phyloP scores from a whole-genome alignment of 2,113 vertebrate genomes.

The Sardina pilchardus region DNA sequence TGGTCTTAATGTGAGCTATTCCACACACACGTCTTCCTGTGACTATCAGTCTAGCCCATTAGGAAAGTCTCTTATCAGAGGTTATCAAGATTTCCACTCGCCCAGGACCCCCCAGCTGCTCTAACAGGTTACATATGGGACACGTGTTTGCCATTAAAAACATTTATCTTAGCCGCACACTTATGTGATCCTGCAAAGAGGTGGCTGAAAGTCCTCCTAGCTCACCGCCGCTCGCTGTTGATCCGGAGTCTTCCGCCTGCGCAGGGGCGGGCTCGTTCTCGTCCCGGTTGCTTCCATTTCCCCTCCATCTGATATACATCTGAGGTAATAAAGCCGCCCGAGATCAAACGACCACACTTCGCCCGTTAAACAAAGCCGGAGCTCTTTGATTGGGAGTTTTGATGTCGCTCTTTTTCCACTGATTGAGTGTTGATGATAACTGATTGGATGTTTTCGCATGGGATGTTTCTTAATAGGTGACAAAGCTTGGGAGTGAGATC shows the following conservation, averaged over 20 bases:
- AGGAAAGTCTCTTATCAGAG: slow-evolving; percentile 49
- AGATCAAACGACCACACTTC: slow-evolving; percentile 48
- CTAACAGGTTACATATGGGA: slow-evolving; percentile 57
- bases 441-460: slow-evolving; percentile 9
- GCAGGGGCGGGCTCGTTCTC: slow-evolving; percentile 39
- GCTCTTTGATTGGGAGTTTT: slow-evolving; percentile 47
- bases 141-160: slow-evolving; percentile 72
- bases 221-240: slow-evolving; percentile 36
- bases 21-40: slow-evolving; percentile 25
- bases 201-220: slow-evolving; percentile 50
- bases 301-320: slow-evolving; percentile 67
- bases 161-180: slow-evolving; percentile 51
- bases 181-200: slow-evolving; percentile 54
- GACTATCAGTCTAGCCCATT: slow-evolving; percentile 38
- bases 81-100: slow-evolving; percentile 58
- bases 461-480: slow-evolving; percentile 3
- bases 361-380: slow-evolving; percentile 24
- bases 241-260: slow-evolving; percentile 54
- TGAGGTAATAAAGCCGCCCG: slow-evolving; percentile 57
- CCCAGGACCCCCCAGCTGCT: slow-evolving; percentile 50
- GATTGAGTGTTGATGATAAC: slow-evolving; percentile 42
- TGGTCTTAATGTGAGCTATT: not conserved
- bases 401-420: slow-evolving; percentile 24
- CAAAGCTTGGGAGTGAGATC: slow-evolving; percentile 21
- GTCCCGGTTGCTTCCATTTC: slow-evolving; percentile 54